Conservation (phyloP, 2,113 vertebrate species). For the Pelecanus crispus region DNA sequence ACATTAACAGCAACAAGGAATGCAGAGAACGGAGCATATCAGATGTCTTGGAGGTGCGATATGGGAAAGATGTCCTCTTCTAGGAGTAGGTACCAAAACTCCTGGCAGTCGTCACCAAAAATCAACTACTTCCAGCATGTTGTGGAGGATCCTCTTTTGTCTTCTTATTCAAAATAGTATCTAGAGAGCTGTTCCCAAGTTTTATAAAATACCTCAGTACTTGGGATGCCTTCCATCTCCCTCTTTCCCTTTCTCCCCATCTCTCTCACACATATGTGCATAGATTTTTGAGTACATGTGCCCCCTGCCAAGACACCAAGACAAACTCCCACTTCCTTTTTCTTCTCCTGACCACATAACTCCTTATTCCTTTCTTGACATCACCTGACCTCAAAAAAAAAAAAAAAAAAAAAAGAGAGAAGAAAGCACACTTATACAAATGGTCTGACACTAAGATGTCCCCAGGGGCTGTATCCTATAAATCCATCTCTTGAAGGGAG, state of each 20-base stretch:
- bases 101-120: not conserved
- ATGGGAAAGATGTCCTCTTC: not conserved
- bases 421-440: not conserved
- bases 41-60: not conserved
- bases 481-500: not conserved
- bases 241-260: not conserved
- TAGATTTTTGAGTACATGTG: not conserved
- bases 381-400: not conserved
- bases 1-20: not conserved
- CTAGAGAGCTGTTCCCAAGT: not conserved
- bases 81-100: not conserved
- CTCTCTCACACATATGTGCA: not conserved
- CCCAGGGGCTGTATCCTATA: not conserved
- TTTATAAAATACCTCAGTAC: not conserved
- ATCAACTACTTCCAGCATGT: not conserved
- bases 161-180: not conserved
- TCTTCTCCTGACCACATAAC: not conserved
- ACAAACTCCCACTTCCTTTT: not conserved
- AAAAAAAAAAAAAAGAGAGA: not conserved
- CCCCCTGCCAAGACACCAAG: not conserved
- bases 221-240: not conserved
- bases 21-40: not conserved
- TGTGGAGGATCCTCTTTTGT: not conserved
- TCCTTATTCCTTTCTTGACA: not conserved
- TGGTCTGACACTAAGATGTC: not conserved